Percentiles rank a stretch among this genome's conserved stretches.
These are phyloP conservation scores for Xyrauchen texanus DNA, from an alignment of 2,113 vertebrate species.

Conservation along the genomic window DNA sequence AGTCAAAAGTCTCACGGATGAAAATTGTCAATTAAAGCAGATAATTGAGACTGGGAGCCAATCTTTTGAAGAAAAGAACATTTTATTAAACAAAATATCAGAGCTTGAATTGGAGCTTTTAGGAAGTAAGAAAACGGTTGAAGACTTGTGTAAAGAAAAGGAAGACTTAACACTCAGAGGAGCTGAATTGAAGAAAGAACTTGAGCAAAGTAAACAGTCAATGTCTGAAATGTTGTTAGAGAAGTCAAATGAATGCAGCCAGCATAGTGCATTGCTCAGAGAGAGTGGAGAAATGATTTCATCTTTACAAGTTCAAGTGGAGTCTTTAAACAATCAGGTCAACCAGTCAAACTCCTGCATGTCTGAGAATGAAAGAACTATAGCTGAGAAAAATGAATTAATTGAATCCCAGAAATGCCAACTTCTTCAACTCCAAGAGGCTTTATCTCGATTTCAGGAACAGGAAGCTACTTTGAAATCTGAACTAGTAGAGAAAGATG, in stretches of 20 bases:
- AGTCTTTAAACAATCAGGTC: constrained; percentile 66
- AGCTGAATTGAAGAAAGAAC: too few species aligned
- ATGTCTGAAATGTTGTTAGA: too few species aligned
- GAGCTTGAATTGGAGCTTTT: constrained; percentile 59
- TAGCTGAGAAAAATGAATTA: constrained; percentile 65
- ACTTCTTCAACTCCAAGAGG: constrained; percentile 70
- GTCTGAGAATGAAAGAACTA: constrained; percentile 64
- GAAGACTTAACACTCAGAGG: constrained; percentile 61
- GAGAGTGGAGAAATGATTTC: too few species aligned
- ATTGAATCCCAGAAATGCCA: constrained; percentile 64
- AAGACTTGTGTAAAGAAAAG: constrained; percentile 70
- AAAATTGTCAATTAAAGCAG: constrained; percentile 71
- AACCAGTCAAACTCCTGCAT: constrained; percentile 57
- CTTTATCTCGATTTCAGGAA: constrained; percentile 70
- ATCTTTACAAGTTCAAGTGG: constrained; percentile 52
- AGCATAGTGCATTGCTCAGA: too few species aligned
- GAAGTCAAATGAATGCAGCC: too few species aligned
- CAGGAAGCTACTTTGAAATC: constrained; percentile 70
- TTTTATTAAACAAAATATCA: constrained; percentile 66
- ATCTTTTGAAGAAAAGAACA: constrained; percentile 59
- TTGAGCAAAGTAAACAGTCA: too few species aligned
- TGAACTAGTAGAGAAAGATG: constrained; percentile 71
- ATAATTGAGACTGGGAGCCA: constrained; percentile 62
- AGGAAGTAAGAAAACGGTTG: constrained; percentile 64
- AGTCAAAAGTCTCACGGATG: constrained; percentile 64